Evolutionary conservation across 2,113 vertebrate species (phyloP), one percentile per base, ranked within the genome.

Genomic region (Ceyx cyanopectus): DNA sequence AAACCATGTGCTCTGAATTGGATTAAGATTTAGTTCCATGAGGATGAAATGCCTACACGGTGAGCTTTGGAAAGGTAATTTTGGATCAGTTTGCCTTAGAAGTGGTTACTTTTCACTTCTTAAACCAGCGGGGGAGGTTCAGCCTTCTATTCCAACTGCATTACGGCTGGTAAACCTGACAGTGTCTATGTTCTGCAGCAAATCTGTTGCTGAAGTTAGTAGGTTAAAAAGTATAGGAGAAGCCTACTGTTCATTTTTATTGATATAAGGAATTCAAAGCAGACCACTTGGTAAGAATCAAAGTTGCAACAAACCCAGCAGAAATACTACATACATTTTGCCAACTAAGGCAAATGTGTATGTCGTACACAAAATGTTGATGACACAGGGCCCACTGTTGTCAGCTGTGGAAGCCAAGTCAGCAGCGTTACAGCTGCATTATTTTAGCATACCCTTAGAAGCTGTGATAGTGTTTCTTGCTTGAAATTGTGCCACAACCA

Each of bases 21-120:
- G 56, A 54, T 61, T 87, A 81, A 85, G 56, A 51, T 94, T 95
- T 89, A 76, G 24, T 87, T 85, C 84, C 37, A 10, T 24, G 20
- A 62, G 58, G 40, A 66, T 92, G 53, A 82, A 93, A 85, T 85
- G 82, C 37, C 7, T 91, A 29, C 20, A n/a, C 1, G 3, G 56
- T 77, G 75, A 89, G 72, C 32, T 89, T 85, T 63, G 76, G 81
- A 92, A 80, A 89, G 61, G 79, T 92, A 81, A 90, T 83, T 96
- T 88, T 14, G 8, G 68, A 92, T 68, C 73, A 57, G 15, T 72
- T 54, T 94, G 0, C 66, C 53, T 78, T 45, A 54, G 32, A 78
- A 79, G 37, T 74, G 45, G 24, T 73, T 79, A 24, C 41, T 73
- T 91, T 70, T 46, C 46, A 77, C 67, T 93, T 76, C 54, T 69